Conservation (phyloP, 2,113 vertebrate genomes). For the Brachyistius frenatus region DNA sequence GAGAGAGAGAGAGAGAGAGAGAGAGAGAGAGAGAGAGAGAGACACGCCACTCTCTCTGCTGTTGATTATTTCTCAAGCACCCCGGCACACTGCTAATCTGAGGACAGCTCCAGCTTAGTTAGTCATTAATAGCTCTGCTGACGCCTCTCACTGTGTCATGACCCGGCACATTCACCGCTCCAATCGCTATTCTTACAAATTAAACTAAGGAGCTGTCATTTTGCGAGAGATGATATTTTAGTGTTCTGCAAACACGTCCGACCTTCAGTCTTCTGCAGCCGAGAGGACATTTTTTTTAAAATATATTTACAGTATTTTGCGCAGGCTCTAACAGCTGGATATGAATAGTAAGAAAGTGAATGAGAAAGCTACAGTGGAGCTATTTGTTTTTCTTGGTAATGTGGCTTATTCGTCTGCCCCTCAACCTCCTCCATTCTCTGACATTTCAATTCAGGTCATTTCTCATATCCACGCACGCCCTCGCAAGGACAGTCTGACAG, state of each 20-base stretch:
- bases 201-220: constrained; percentile 14
- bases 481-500: constrained; percentile 19
- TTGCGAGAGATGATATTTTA: neutral
- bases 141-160: constrained; percentile 29
- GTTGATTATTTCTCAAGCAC: constrained; percentile 53
- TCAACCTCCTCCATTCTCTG: neutral
- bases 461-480: constrained; percentile 6
- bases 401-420: neutral
- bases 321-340: too few species aligned
- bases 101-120: constrained; percentile 39
- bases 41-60: constrained; percentile 32
- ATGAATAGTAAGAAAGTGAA: too few species aligned
- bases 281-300: neutral
- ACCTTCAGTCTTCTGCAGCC: constrained; percentile 3
- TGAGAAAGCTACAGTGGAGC: too few species aligned
- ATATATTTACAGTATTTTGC: too few species aligned
- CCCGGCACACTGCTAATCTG: constrained; percentile 47
- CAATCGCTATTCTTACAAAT: constrained; percentile 36
- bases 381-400: neutral
- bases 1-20: constrained; percentile 37
- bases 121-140: constrained; percentile 53
- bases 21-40: constrained; percentile 19
- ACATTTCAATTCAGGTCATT: constrained; percentile 43
- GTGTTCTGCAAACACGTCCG: constrained; percentile 23
- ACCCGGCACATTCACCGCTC: constrained; percentile 43